A percentile compares a stretch with the other conserved stretches of the same genome.
Evolutionary conservation across 2,888 invertebrate species (phyloP).

Genomic region (Blastobasis lacticolella): DNA sequence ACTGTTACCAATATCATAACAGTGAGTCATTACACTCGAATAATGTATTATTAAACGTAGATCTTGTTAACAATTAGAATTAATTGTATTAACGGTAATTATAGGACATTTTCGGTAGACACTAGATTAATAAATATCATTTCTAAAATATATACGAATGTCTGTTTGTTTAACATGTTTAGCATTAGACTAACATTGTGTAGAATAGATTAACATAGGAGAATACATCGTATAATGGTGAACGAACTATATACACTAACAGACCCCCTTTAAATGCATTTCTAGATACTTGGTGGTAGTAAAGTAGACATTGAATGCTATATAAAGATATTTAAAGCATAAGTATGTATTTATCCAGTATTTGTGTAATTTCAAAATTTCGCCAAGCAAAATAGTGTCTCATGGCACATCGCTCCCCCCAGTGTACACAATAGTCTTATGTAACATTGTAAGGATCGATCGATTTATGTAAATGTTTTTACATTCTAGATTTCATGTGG

Average conservation of each 20-base stretch:
- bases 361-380: slow-evolving; percentile 41
- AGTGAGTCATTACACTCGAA: slow-evolving; percentile 36
- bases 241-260: slow-evolving; percentile 46
- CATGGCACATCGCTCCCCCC: slow-evolving; percentile 46
- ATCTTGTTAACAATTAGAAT: slow-evolving; percentile 35
- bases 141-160: slow-evolving; percentile 67
- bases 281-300: slow-evolving; percentile 50
- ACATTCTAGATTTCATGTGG: slow-evolving; percentile 97
- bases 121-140: slow-evolving; percentile 71
- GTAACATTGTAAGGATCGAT: slow-evolving; percentile 66
- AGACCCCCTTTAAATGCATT: slow-evolving; percentile 52
- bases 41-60: slow-evolving; percentile 23
- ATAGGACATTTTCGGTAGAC: slow-evolving; percentile 58
- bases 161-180: slow-evolving; percentile 75
- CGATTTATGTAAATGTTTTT: slow-evolving; percentile 75
- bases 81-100: slow-evolving; percentile 67
- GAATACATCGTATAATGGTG: slow-evolving; percentile 19
- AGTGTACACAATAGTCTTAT: slow-evolving; percentile 41
- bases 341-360: slow-evolving; percentile 36
- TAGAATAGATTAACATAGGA: slow-evolving; percentile 67
- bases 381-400: slow-evolving; percentile 75
- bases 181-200: slow-evolving; percentile 70
- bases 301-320: slow-evolving; percentile 48
- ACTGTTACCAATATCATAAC: slow-evolving; percentile 35
- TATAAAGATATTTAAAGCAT: slow-evolving; percentile 37